Percentiles rank a stretch among this genome's conserved stretches.
Conservation (phyloP, 2,113 vertebrate genomes). For the Elephantulus edwardii region DNA sequence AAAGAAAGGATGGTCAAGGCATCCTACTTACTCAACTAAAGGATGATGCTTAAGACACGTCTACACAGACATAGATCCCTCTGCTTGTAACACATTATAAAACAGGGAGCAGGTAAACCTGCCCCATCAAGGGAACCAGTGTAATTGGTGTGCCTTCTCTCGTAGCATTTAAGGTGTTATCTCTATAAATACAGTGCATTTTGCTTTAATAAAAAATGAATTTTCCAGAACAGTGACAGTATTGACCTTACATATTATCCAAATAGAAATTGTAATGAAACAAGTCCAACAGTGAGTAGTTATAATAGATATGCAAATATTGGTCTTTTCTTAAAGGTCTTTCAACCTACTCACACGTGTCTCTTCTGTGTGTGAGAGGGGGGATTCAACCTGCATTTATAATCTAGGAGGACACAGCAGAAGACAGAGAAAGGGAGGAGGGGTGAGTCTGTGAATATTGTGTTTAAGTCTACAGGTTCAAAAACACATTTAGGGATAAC, state of each 20-base stretch:
- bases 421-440: slow-evolving; percentile 29
- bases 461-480: neutral
- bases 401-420: slow-evolving; percentile 58
- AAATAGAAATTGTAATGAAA: slow-evolving; percentile 91
- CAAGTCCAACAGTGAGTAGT: slow-evolving; percentile 86
- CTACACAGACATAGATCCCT: neutral
- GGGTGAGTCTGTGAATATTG: neutral
- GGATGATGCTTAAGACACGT: slow-evolving; percentile 35
- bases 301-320: slow-evolving; percentile 91
- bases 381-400: slow-evolving; percentile 75
- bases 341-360: slow-evolving; percentile 83
- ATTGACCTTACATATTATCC: slow-evolving; percentile 90
- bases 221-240: slow-evolving; percentile 88
- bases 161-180: slow-evolving; percentile 73
- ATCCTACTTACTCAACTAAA: neutral
- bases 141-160: slow-evolving; percentile 72
- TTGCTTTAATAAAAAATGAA: slow-evolving; percentile 88
- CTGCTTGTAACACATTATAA: slow-evolving; percentile 5
- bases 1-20: neutral
- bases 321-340: slow-evolving; percentile 92
- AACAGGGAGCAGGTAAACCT: neutral
- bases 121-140: slow-evolving; percentile 35
- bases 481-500: neutral
- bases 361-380: slow-evolving; percentile 76
- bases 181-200: slow-evolving; percentile 79